Evolutionary conservation across 2,113 vertebrate genomes (phyloP).

Genomic region (Ciconia boyciana): DNA sequence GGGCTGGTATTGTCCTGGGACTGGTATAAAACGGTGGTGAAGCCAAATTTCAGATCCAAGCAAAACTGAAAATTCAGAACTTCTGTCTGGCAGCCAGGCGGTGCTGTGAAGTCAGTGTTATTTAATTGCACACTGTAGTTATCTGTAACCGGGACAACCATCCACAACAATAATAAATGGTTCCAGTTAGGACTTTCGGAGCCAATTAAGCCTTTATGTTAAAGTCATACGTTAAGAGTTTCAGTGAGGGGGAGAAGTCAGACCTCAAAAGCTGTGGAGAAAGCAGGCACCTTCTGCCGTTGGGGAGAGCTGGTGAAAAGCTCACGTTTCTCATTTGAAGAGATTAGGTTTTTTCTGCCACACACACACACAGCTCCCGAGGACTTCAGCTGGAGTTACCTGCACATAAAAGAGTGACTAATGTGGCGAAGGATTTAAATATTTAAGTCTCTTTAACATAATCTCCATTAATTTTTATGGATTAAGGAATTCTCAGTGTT

Average conservation of each 20-base stretch:
- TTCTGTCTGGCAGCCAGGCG: background rate
- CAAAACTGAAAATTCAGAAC: slow-evolving; percentile 42
- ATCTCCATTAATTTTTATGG: slow-evolving; percentile 48
- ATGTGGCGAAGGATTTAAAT: slow-evolving; percentile 31
- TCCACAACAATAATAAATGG: slow-evolving; percentile 44
- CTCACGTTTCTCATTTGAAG: background rate
- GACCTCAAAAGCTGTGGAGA: background rate
- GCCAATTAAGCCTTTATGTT: background rate
- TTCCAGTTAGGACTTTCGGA: slow-evolving; percentile 19
- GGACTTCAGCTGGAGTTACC: background rate
- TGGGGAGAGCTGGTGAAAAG: background rate
- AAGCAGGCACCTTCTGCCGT: background rate
- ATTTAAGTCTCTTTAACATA: slow-evolving; percentile 50
- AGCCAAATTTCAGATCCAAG: slow-evolving; percentile 44
- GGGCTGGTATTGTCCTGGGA: background rate
- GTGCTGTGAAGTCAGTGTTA: background rate
- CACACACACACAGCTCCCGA: background rate
- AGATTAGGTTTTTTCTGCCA: background rate
- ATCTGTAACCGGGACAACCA: slow-evolving; percentile 32
- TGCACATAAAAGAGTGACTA: slow-evolving; percentile 19
- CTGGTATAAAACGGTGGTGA: background rate
- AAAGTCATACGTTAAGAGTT: background rate
- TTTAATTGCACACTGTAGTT: background rate
- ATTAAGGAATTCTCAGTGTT: slow-evolving; percentile 46
- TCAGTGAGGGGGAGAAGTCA: background rate